These are phyloP conservation scores for Thunnus maccoyii DNA, from an alignment of 2,113 vertebrate species.

Conservation along the genomic window DNA sequence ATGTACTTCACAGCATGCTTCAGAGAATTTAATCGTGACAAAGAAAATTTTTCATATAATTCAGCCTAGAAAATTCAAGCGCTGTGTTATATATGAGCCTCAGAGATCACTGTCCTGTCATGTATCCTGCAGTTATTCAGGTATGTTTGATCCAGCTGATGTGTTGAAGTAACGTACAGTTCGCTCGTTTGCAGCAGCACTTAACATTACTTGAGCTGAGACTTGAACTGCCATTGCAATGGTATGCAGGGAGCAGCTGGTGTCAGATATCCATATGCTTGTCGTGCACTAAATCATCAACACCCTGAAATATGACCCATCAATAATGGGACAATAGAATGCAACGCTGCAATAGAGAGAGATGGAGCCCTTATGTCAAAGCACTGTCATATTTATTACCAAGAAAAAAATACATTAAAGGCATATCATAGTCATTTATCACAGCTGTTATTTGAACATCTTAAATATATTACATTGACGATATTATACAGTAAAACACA, in stretches of 20 bases:
- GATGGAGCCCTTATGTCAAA: conserved; percentile 67
- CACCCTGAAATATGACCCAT: conserved; percentile 11
- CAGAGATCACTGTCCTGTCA: background rate
- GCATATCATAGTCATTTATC: conserved; percentile 73
- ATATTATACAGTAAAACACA: conserved; percentile 74
- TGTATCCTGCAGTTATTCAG: background rate
- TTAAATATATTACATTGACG: conserved; percentile 74
- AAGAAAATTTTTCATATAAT: background rate
- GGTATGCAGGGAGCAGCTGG: conserved; percentile 35
- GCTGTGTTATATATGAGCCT: background rate
- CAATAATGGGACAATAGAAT: conserved; percentile 28
- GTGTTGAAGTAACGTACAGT: conserved; percentile 10
- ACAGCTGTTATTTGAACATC: conserved; percentile 71
- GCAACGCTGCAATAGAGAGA: conserved; percentile 33
- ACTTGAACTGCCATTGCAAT: background rate
- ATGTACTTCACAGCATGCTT: background rate
- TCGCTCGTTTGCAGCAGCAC: conserved; percentile 28
- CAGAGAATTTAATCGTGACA: background rate
- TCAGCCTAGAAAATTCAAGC: background rate
- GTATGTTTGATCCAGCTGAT: background rate
- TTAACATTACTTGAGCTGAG: conserved; percentile 30
- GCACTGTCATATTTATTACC: conserved; percentile 83
- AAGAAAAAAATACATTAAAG: conserved; percentile 78
- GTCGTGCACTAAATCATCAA: conserved; percentile 48
- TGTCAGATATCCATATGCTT: conserved; percentile 34